Evolutionary conservation across 1,140 invertebrate genomes (phyloP), one percentile per base, ranked within the genome.

Genomic region (Drosophila carrolli): DNA sequence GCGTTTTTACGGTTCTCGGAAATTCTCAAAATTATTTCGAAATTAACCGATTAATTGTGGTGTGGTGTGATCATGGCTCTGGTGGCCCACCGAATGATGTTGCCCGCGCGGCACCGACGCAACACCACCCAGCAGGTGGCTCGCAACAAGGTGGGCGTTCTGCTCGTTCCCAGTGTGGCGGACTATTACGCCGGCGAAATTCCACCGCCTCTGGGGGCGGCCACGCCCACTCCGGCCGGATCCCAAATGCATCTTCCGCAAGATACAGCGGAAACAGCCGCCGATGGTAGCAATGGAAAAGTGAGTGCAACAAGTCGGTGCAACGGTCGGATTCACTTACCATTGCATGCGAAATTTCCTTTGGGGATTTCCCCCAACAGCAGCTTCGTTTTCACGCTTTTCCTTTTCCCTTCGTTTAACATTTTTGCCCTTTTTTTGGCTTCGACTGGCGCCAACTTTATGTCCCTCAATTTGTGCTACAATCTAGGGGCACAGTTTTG

Each of bases 21-120:
- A 14, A 16, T n/a, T 38, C 47, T 14, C 13, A 37, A 23, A 44
- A n/a, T 16, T 19, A 27, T 68, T 57, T 14, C 7, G 5, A 40
- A 16, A 51, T 23, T 38, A 35, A 8, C 10, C 16, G 13, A n/a
- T 50, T 13, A 37, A 40, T 27, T 37, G 16, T 11, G 23, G 47
- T 29, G 35, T 56, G 48, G 14, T 1, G 6, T 43, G 38, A 78
- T 77, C 59, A 91, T 91, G 90, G 86, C 90, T 78, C 50, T 91
- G 44, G 86, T 91, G 50, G 86, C 90, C 48, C 90, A 91, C 66
- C 86, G 90, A 10, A 91, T 91, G 90, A 90, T 91, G 90, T 58
- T 91, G 78, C 82, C 90, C 14, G 32, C 60, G 32, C 76, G 85
- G 37, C 68, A 67, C 40, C 75, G 90, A 3, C 80, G 74, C 47